Conservation (phyloP, 2,797 vertebrate genomes). For the Silurus aristotelis region DNA sequence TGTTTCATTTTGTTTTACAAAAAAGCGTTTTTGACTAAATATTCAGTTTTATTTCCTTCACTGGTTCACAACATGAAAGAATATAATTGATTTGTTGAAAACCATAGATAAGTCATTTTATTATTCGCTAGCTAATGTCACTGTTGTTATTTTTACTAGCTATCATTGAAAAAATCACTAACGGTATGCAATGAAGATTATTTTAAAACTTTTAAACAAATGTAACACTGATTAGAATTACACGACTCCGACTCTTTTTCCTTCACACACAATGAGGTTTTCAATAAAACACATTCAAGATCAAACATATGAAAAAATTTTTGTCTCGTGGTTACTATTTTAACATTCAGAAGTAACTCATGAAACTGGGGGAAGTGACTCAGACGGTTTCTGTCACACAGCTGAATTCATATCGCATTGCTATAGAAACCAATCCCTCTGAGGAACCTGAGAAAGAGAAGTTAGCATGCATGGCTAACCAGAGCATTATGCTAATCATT, state of each 20-base stretch:
- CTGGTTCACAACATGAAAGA: no score
- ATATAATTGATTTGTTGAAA: background rate
- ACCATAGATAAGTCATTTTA: background rate
- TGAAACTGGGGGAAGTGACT: background rate
- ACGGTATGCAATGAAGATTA: background rate
- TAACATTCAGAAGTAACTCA: background rate
- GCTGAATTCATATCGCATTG: background rate
- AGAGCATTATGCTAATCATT: background rate
- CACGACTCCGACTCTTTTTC: background rate
- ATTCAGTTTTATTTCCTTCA: no score
- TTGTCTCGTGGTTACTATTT: background rate
- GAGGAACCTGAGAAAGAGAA: conserved; percentile 3
- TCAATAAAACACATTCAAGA: background rate
- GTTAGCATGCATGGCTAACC: conserved; percentile 13
- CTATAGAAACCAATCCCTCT: background rate
- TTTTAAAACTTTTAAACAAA: background rate
- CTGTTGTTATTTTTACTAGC: background rate
- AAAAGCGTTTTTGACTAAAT: no score
- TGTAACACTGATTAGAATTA: background rate
- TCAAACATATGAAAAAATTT: no score
- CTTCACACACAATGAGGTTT: background rate
- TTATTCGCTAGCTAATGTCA: background rate
- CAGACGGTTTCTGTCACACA: background rate
- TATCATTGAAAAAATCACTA: background rate
- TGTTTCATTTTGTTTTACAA: no score